Base-by-base conservation (phyloP, 2,113 vertebrate genomes). In the Albula goreensis region DNA sequence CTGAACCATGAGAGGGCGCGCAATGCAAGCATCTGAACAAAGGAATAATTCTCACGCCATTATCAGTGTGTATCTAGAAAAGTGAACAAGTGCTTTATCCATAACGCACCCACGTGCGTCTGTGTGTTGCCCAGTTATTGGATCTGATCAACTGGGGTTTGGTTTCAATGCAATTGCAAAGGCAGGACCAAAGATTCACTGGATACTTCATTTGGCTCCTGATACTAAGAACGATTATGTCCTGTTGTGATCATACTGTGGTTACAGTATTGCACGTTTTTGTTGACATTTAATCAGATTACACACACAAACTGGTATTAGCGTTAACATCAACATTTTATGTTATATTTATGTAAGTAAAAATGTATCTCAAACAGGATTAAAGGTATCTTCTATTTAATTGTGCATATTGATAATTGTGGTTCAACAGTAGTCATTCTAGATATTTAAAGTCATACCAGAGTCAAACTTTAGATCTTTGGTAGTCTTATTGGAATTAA, bases 21-120 rank as follows among this genome's bases (percentile, higher is more conserved):
- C 70, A 74, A 31, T 74, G 70, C 70, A n/a, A 74, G 9, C n/a
- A n/a, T 31, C 70, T 74, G 70, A 74, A 74, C 70, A 74, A 74
- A 74, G 70, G 70, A 74, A 74, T 74, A 74, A 66, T 74, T 74
- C 70, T 74, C 70, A 74, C 70, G n/a, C 70, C 70, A 74, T 74
- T 74, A 31, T 2, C n/a, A n/a, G 10, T 74, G 31, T 41, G 31
- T 74, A n/a, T 74, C n/a, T n/a, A 22, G 70, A 74, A 74, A 74
- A 74, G 70, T 74, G 60, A 66, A 66, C 31, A 31, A 8, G 6
- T 19, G 22, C n/a, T 74, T 74, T n/a, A 10, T 31, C 70, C 70
- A 25, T n/a, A 74, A 74, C 17, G n/a, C 22, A 22, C n/a, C 70
- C 70, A 74, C 70, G 70, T 74, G 70, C 70, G 8, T 74, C n/a